Percentiles rank a stretch among this genome's conserved stretches.
phyloP scores from a whole-genome alignment of 2,797 vertebrate species.

The Luscinia luscinia region DNA sequence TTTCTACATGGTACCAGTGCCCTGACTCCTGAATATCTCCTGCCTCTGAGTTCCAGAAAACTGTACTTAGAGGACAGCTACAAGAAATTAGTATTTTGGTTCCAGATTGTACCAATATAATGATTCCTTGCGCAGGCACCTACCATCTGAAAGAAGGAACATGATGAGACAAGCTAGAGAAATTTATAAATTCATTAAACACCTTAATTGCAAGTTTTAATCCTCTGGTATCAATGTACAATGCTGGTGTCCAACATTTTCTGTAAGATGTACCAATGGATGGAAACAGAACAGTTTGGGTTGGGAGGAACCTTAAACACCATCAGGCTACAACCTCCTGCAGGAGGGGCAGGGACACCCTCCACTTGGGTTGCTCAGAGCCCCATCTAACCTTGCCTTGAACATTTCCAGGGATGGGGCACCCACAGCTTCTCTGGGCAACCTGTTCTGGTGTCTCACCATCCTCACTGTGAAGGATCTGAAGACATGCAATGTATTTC shows the following conservation, averaged over 20 bases:
- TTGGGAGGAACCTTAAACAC: background rate
- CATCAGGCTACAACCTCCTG: too few species aligned
- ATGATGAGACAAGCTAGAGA: background rate
- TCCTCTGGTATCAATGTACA: background rate
- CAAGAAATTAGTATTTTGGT: background rate
- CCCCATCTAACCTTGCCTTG: background rate
- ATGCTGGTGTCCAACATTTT: background rate
- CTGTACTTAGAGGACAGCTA: background rate
- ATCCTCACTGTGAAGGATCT: background rate
- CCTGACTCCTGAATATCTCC: background rate
- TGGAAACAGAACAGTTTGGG: background rate
- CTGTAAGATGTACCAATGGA: background rate
- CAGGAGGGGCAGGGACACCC: background rate
- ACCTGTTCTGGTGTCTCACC: background rate
- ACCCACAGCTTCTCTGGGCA: background rate
- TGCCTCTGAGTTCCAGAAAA: background rate
- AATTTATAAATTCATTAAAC: background rate
- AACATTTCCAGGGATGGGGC: background rate
- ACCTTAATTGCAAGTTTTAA: background rate
- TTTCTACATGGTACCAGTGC: background rate
- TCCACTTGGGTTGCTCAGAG: background rate
- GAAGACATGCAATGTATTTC: background rate
- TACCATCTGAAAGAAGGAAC: background rate
- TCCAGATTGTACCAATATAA: background rate
- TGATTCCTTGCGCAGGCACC: background rate